These are phyloP conservation scores for Nycticebus coucang DNA, from an alignment of 2,113 vertebrate genomes.

Conservation along the genomic window DNA sequence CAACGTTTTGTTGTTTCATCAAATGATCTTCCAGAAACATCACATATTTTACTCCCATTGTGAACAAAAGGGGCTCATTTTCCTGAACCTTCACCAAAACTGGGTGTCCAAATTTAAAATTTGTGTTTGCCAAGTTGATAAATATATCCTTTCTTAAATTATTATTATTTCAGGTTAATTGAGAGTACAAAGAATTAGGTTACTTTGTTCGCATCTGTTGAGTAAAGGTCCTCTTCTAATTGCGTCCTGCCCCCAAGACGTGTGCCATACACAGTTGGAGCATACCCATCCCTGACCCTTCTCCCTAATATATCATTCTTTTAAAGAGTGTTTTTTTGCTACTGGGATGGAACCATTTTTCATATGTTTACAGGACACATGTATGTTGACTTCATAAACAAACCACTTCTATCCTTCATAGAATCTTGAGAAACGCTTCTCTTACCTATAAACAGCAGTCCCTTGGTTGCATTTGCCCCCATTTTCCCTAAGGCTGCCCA, in stretches of 20 bases:
- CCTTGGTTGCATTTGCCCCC: background rate
- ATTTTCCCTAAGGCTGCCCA: accelerated
- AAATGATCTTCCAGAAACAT: background rate
- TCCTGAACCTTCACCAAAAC: background rate
- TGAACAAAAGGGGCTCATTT: background rate
- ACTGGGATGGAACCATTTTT: no score
- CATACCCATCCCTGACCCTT: no score
- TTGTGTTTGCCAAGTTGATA: background rate
- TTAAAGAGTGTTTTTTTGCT: background rate
- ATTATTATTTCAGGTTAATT: no score
- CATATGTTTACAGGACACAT: background rate
- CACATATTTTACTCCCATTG: background rate
- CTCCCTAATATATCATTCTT: background rate
- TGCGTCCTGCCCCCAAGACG: no score
- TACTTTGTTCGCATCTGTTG: no score
- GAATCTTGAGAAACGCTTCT: background rate
- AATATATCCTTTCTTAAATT: no score
- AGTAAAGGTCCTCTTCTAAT: no score
- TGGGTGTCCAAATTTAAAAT: background rate
- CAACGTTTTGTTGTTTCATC: background rate
- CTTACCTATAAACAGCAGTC: background rate
- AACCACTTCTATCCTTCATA: background rate
- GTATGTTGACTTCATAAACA: background rate
- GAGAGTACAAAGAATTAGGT: no score
- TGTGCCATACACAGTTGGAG: no score